Evolutionary conservation across 2,797 vertebrate genomes (phyloP).

Genomic region (Sebastes steindachneri): DNA sequence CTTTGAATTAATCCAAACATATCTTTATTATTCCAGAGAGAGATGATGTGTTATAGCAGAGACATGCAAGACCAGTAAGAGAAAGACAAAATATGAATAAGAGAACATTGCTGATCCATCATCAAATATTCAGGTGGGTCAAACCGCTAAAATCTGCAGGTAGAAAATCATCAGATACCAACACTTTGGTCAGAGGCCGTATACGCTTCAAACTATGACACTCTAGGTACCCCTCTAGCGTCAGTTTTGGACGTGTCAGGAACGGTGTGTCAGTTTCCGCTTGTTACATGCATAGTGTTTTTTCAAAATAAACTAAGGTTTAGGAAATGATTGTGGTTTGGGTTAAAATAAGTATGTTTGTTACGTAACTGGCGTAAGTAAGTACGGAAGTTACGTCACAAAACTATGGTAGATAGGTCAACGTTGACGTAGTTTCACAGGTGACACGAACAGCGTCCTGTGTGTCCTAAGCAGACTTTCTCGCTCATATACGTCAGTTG

Average conservation of each 20-base stretch:
- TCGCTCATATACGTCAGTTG: too few species aligned
- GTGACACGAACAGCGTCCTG: too few species aligned
- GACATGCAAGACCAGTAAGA: not conserved
- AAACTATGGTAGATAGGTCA: not conserved
- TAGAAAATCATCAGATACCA: not conserved
- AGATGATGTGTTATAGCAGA: not conserved
- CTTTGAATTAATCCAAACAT: not conserved
- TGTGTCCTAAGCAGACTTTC: too few species aligned
- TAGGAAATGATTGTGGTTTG: not conserved
- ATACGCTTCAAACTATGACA: too few species aligned
- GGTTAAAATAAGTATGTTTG: not conserved
- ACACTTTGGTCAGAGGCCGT: accelerated
- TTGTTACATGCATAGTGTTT: not conserved
- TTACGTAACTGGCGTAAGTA: not conserved
- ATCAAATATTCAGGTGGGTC: not conserved
- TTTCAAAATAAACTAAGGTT: not conserved
- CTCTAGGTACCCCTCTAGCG: too few species aligned
- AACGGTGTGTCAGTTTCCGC: accelerated
- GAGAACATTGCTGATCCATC: not conserved
- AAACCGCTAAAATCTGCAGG: not conserved
- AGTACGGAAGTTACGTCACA: not conserved
- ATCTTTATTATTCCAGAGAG: not conserved
- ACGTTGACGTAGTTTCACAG: not conserved
- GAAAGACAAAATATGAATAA: not conserved
- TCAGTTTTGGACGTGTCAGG: not conserved